Base-by-base conservation (phyloP, 2,888 invertebrate genomes). In the Leptinotarsa juncta region DNA sequence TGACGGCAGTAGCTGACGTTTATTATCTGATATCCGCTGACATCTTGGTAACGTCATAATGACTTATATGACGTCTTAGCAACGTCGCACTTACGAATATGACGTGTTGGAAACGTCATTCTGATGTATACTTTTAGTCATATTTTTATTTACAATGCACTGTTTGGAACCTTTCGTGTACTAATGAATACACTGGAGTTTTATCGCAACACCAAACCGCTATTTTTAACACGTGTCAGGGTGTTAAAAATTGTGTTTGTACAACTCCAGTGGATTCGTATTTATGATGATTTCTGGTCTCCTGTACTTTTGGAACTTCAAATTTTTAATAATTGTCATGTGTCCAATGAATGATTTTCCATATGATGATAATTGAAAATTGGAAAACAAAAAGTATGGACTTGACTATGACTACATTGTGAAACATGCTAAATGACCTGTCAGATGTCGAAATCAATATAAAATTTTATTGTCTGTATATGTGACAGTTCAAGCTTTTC, bases 1-100 rank as follows among this genome's bases (percentile, higher is more conserved):
- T 48, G 53, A 67, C 55, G 67, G 53, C 67, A 67, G 51, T 16
- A 23, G 23, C 67, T 67, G 67, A 67, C 67, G 67, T 67, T 50
- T 15, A 67, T 67, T 15, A 67, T 55, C 20, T 67, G 32, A 48
- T 51, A 67, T 50, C 51, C 26, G 26, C 16, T 67, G 67, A 66
- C 26, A n/a, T 67, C 67, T 67, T 67, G 51, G 23, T 14, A 16
- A 67, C 67, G 51, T 49, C 50, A 67, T 20, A 51, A 14, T 67
- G 67, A 32, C 53, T 26, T 67, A 26, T 53, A 67, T 67, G 53
- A 16, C 67, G 51, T 49, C 55, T 67, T 50, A 15, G 51, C 23
- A 26, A 67, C 42, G 53, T 51, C 55, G 23, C 53, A 32, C 32
- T 67, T 26, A 67, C 51, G 49, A 23, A 50, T 67, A 67, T 23